Percentiles rank a stretch among this genome's conserved stretches.
Conservation (phyloP, 2,797 vertebrate species). For the Nasua narica region DNA sequence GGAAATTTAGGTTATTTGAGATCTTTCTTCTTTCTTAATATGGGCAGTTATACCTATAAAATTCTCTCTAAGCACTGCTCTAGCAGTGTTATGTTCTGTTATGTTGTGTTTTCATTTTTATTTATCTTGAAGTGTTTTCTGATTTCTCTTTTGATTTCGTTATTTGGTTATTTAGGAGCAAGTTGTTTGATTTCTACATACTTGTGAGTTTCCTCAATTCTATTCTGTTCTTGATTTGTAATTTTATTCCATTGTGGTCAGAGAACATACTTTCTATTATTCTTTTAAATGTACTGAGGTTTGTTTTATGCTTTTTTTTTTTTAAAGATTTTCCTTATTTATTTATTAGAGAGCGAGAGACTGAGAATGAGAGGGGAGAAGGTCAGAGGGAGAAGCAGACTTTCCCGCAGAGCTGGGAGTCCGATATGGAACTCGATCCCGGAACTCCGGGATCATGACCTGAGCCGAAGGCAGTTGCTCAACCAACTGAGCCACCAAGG, state of each 20-base stretch:
- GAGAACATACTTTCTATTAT: background rate
- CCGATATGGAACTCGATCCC: no score
- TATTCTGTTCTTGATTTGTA: conserved; percentile 3
- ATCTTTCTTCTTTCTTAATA: background rate
- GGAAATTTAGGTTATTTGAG: background rate
- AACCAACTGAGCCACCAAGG: no score
- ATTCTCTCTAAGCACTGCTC: background rate
- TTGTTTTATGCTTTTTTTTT: background rate
- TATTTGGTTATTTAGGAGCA: background rate
- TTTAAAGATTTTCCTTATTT: no score
- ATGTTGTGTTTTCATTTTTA: background rate
- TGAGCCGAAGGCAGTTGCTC: no score
- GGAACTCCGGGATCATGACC: no score
- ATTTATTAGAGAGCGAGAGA: no score
- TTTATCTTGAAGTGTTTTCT: conserved; percentile 15
- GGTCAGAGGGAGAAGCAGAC: no score
- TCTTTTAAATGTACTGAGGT: background rate
- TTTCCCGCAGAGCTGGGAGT: no score
- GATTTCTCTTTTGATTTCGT: background rate
- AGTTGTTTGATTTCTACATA: conserved; percentile 1
- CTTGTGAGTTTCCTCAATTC: background rate
- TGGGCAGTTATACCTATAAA: background rate
- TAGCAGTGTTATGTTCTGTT: background rate
- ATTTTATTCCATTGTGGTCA: background rate
- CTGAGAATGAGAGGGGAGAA: no score